Evolutionary conservation across 2,888 invertebrate genomes (phyloP), one percentile per base, ranked within the genome.

Genomic region (Polietes domitor): DNA sequence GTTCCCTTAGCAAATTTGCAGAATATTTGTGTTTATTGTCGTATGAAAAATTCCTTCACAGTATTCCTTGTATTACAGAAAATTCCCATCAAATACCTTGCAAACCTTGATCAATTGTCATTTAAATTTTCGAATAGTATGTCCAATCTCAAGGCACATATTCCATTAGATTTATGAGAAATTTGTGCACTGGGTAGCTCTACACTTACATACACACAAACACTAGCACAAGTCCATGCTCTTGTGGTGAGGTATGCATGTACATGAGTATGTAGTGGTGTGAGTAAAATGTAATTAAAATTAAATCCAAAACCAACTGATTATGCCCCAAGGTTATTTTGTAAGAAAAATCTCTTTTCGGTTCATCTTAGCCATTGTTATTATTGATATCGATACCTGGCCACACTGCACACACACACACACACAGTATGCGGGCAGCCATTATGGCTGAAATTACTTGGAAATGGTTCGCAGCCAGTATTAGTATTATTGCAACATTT

Each of bases 261-360:
- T 37, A n/a, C 41, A n/a, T n/a, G n/a, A n/a, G 50, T 24, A 65
- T 32, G 28, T 53, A 28, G 21, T 71, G 68, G 50, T 79, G 53
- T 73, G 73, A 68, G 85, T 87, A 87, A 85, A 80, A 84, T 87
- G 89, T 89, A 89, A 89, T 89, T 89, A 89, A 89, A 89, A 89
- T 89, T 89, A 89, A 88, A 89, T 89, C 88, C 87, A 87, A 89
- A 88, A 88, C 88, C 88, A 88, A 89, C 89, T 89, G 88, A 87
- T 88, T 88, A 88, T 87, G 79, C 77, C 80, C 82, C 55, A 68
- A 83, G 86, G 86, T 79, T 82, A 82, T 85, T 83, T 86, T 73
- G 24, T 68, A 68, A 68, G 68, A 68, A 68, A 68, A 24, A 68
- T 68, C 68, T 68, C 65, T 65, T 37, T 65, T 65, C 43, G 43